These are phyloP conservation scores for Rhinella marina DNA, from an alignment of 2,797 vertebrate species.

Conservation along the genomic window DNA sequence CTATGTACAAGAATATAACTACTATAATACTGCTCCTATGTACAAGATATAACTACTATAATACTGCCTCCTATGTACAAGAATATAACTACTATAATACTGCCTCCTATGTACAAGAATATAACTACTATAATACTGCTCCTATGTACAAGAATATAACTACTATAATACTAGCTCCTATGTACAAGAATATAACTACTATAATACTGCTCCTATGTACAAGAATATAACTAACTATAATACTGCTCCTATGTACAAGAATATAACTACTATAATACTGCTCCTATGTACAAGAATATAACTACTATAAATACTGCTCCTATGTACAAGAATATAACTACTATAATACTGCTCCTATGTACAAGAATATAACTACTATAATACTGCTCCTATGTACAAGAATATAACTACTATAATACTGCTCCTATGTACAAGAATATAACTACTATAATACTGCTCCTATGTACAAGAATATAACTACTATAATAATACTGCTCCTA, in stretches of 20 bases:
- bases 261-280: neutral
- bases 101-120: neutral
- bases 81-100: slow-evolving; percentile 25
- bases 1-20: neutral
- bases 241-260: neutral
- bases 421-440: neutral
- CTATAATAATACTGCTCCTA: neutral
- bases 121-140: neutral
- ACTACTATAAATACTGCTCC: neutral
- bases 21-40: neutral
- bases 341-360: neutral
- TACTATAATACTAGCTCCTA: neutral
- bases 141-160: neutral
- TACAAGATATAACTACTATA: slow-evolving; percentile 4
- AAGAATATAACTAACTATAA: slow-evolving; percentile 4
- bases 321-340: neutral
- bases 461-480: neutral
- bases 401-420: neutral
- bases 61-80: slow-evolving; percentile 1
- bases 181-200: neutral
- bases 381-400: neutral
- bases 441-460: slow-evolving; percentile 5
- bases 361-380: neutral
- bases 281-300: neutral
- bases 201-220: neutral